Percentiles rank a stretch among this genome's conserved stretches.
phyloP scores from a whole-genome alignment of 2,888 invertebrate species.

The Catonia carolina region DNA sequence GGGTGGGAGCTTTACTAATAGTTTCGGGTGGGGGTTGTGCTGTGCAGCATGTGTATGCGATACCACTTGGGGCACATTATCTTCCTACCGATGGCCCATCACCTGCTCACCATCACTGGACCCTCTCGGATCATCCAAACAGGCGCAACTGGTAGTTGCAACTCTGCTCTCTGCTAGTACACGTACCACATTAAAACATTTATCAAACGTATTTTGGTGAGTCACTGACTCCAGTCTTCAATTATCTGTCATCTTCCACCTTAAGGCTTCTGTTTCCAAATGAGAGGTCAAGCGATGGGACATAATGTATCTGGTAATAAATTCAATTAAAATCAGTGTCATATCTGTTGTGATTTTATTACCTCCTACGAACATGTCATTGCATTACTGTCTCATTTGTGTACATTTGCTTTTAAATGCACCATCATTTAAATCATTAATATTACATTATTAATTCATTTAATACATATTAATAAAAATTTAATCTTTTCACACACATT shows the following conservation, averaged over 20 bases:
- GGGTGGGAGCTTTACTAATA: slow-evolving; percentile 13
- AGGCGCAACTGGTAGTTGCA: slow-evolving; percentile 6
- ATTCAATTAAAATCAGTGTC: too few relatives aligned
- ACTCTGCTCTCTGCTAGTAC: too few relatives aligned
- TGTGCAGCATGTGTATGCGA: slow-evolving; percentile 46
- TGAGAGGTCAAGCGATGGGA: too few relatives aligned
- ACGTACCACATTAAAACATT: not conserved
- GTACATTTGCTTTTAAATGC: too few relatives aligned
- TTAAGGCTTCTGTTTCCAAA: slow-evolving; percentile 1
- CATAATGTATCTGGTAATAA: too few relatives aligned
- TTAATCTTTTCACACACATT: too few relatives aligned
- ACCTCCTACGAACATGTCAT: too few relatives aligned
- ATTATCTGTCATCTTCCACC: slow-evolving; percentile 5
- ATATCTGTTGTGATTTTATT: too few relatives aligned
- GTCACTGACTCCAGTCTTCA: slow-evolving; percentile 2
- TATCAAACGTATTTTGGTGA: slow-evolving; percentile 2
- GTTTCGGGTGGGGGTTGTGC: slow-evolving; percentile 14
- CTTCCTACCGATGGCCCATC: slow-evolving; percentile 22
- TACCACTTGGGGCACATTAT: slow-evolving; percentile 44
- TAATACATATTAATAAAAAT: too few relatives aligned
- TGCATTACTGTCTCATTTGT: too few relatives aligned
- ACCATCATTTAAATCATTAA: too few relatives aligned
- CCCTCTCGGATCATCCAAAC: slow-evolving; percentile 14
- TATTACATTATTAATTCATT: too few relatives aligned
- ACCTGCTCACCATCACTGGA: slow-evolving; percentile 23